phyloP scores from a whole-genome alignment of 2,797 vertebrate species.

The Rhynchotus rufescens region DNA sequence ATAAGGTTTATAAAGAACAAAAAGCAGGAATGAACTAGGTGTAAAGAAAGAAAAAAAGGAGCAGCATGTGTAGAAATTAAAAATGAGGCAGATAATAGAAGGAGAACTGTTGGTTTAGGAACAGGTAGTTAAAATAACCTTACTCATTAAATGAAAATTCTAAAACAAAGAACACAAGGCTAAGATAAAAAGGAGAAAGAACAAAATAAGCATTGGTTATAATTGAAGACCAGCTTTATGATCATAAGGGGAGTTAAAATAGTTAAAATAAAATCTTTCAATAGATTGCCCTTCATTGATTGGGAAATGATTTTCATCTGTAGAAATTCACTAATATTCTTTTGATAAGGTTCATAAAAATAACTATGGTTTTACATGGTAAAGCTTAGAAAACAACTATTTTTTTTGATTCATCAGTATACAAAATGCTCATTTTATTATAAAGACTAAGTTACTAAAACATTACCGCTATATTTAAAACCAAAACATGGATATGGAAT shows the following conservation, averaged over 20 bases:
- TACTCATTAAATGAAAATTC: background rate
- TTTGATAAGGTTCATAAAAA: background rate
- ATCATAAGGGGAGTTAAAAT: conserved; percentile 10
- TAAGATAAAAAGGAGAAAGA: background rate
- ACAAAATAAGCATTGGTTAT: conserved; percentile 1
- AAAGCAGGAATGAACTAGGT: background rate
- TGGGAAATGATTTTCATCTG: background rate
- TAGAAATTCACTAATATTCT: background rate
- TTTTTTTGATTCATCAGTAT: background rate
- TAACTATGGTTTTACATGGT: background rate
- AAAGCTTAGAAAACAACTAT: background rate
- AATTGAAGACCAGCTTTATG: conserved; percentile 34
- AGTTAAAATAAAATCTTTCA: background rate
- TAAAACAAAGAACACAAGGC: background rate
- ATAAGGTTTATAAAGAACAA: background rate
- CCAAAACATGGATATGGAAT: background rate
- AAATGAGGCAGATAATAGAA: background rate
- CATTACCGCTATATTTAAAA: background rate
- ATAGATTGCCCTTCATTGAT: background rate
- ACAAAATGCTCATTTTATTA: background rate
- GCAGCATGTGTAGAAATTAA: background rate
- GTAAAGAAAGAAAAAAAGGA: background rate
- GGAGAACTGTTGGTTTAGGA: conserved; percentile 12
- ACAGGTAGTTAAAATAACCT: background rate
- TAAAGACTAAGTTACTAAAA: background rate